Percentiles rank a stretch among this genome's conserved stretches.
Evolutionary conservation across 2,797 vertebrate species (phyloP).

Genomic region (Lepilemur septentrionalis): DNA sequence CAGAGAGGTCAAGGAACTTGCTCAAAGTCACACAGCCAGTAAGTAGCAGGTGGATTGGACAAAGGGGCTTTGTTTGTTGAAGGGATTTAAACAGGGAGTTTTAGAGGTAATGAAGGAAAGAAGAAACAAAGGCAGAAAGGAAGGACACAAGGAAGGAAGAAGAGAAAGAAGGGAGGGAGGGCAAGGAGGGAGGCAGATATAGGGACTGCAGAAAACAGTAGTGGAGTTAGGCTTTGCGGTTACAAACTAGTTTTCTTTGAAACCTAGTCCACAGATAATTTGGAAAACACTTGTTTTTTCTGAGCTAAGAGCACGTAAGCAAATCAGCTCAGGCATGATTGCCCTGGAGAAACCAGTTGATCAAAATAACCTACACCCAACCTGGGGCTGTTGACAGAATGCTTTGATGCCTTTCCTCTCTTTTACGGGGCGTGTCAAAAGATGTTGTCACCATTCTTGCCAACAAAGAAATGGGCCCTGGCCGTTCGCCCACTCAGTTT

Average conservation of each 20-base stretch:
- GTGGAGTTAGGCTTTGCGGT: neutral
- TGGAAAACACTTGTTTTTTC: neutral
- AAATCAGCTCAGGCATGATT: neutral
- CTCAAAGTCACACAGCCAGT: neutral
- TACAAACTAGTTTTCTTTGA: neutral
- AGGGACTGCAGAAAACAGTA: neutral
- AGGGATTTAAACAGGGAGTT: neutral
- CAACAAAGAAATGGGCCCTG: accelerated
- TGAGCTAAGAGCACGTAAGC: neutral
- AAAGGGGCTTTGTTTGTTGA: neutral
- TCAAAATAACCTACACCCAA: neutral
- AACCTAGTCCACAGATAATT: neutral
- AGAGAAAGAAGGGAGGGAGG: neutral
- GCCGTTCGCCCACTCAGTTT: neutral
- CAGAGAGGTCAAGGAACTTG: neutral
- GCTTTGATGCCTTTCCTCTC: neutral
- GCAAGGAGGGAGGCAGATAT: neutral
- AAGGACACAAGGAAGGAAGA: neutral
- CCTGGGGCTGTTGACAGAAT: neutral
- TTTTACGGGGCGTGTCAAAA: neutral
- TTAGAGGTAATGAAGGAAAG: neutral
- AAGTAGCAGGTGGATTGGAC: neutral
- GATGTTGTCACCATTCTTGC: accelerated
- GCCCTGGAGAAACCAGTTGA: neutral
- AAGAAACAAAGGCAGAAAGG: neutral